Conservation (phyloP, 2,113 vertebrate species). For the Pteropus alecto region DNA sequence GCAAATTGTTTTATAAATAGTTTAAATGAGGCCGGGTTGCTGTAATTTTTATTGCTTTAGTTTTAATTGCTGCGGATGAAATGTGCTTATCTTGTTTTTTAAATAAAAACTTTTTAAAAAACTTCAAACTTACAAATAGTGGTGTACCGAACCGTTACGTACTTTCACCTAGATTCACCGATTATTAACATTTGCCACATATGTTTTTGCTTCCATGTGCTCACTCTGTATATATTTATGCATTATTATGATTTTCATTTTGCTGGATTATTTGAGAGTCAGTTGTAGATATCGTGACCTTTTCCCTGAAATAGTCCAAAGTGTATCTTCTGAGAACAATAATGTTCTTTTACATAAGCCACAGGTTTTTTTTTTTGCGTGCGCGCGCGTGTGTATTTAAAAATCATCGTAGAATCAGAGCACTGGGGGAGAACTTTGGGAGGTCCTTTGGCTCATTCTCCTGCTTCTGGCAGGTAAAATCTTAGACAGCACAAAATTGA, state of each 20-base stretch:
- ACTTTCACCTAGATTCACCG: background rate
- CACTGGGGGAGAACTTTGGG: background rate
- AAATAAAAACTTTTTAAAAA: background rate
- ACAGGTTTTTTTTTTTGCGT: background rate
- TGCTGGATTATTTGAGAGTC: background rate
- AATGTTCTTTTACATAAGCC: background rate
- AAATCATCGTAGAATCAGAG: background rate
- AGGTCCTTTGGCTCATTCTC: background rate
- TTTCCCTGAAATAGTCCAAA: background rate
- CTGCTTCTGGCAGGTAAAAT: background rate
- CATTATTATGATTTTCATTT: background rate
- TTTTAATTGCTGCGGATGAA: background rate
- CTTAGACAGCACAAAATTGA: background rate
- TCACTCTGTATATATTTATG: background rate
- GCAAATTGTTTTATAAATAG: background rate
- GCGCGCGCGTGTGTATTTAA: background rate
- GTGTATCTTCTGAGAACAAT: background rate
- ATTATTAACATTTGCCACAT: accelerated
- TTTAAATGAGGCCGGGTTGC: background rate
- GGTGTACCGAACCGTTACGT: background rate
- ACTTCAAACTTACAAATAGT: background rate
- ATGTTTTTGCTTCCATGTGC: background rate
- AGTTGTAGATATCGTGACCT: background rate
- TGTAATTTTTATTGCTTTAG: background rate
- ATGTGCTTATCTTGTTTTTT: background rate